Percentiles rank a stretch among this genome's conserved stretches.
Conservation (phyloP, 2,113 vertebrate species). For the Istiophorus platypterus region DNA sequence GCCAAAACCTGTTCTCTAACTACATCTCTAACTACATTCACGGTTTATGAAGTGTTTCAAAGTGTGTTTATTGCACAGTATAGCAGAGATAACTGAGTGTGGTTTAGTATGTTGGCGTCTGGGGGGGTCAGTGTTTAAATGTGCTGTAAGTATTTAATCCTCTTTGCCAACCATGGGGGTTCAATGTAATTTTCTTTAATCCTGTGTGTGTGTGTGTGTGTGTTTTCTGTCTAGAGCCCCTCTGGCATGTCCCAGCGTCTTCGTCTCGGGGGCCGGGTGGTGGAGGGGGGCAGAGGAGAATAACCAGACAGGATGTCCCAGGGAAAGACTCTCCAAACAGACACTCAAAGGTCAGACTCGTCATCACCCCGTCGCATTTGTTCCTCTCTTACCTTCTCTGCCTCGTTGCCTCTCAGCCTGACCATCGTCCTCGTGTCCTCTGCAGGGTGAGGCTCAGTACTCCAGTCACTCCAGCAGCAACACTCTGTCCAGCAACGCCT, state of each 20-base stretch:
- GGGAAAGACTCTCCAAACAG: constrained; percentile 92
- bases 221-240: constrained; percentile 85
- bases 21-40: not conserved
- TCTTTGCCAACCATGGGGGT: constrained; percentile 65
- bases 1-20: too few relatives aligned
- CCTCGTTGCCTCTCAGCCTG: not conserved
- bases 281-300: constrained; percentile 83
- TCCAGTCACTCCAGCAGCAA: constrained; percentile 97
- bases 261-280: constrained; percentile 79
- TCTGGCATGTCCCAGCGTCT: constrained; percentile 90
- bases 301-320: constrained; percentile 85
- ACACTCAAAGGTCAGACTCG: constrained; percentile 87
- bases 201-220: constrained; percentile 63
- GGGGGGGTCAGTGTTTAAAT: constrained; percentile 66
- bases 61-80: constrained; percentile 23
- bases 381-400: not conserved
- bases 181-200: constrained; percentile 72
- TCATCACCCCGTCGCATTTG: not conserved
- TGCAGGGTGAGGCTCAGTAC: constrained; percentile 89
- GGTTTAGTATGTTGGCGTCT: constrained; percentile 32
- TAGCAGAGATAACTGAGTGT: constrained; percentile 21
- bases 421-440: constrained; percentile 10
- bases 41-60: not conserved
- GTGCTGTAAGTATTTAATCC: constrained; percentile 78
- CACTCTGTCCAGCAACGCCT: constrained; percentile 93